Evolutionary conservation across 2,797 vertebrate species (phyloP).

Genomic region (Sardinella longiceps): DNA sequence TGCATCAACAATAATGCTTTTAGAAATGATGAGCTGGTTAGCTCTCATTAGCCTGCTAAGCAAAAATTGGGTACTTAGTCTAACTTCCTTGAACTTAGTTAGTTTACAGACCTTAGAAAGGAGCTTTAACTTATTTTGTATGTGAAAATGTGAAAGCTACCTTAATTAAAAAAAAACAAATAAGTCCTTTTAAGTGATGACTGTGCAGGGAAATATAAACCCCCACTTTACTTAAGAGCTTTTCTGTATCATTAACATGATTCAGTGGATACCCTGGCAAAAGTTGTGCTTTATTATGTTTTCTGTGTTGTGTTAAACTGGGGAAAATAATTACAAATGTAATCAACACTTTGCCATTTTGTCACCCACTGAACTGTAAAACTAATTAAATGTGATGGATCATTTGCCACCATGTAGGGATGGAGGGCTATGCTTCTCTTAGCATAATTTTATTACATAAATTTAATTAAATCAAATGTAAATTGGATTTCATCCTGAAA

Average conservation of each 20-base stretch:
- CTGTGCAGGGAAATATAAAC: too few species aligned
- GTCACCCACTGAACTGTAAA: background rate
- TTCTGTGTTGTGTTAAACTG: background rate
- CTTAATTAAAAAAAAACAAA: too few species aligned
- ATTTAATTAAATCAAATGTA: background rate
- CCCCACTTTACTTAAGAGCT: background rate
- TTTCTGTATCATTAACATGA: background rate
- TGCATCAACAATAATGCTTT: background rate
- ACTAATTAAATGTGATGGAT: constrained; percentile 5
- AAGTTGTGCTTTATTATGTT: background rate
- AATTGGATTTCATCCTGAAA: background rate
- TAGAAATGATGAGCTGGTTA: background rate
- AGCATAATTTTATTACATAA: background rate
- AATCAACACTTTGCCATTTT: background rate
- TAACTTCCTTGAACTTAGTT: background rate
- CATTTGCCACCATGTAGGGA: background rate
- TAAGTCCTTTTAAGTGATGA: too few species aligned
- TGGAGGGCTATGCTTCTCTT: background rate
- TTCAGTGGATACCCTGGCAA: background rate
- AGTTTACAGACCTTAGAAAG: too few species aligned
- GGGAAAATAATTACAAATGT: background rate
- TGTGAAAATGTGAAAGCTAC: too few species aligned
- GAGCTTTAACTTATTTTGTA: background rate
- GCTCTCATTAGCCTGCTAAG: background rate
- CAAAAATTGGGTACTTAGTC: background rate